phyloP scores from a whole-genome alignment of 2,888 invertebrate species.

The Zeuzera pyrina region DNA sequence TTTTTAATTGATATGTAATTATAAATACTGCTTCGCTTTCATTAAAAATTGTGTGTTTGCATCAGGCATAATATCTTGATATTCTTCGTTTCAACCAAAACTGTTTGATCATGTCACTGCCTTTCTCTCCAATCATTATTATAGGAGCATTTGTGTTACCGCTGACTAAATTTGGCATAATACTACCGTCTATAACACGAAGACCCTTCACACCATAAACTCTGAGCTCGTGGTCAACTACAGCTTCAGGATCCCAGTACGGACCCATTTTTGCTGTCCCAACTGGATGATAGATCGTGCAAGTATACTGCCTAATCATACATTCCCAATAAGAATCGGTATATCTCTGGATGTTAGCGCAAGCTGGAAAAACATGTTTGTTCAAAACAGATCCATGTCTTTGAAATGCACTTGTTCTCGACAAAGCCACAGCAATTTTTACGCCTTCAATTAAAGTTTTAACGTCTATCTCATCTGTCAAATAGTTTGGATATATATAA shows the following conservation, averaged over 20 bases:
- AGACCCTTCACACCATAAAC: conserved; percentile 87
- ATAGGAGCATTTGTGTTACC: conserved; percentile 90
- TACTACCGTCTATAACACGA: conserved; percentile 87
- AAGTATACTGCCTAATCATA: conserved; percentile 86
- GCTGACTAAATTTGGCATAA: conserved; percentile 89
- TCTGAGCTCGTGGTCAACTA: conserved; percentile 84
- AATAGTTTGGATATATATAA: conserved; percentile 92
- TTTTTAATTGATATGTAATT: conserved; percentile 18
- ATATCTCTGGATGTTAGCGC: conserved; percentile 76
- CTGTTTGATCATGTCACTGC: conserved; percentile 89
- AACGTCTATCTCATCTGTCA: conserved; percentile 85
- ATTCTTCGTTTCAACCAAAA: conserved; percentile 79
- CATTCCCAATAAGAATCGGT: conserved; percentile 90
- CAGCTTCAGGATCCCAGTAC: conserved; percentile 86
- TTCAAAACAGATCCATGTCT: conserved; percentile 81
- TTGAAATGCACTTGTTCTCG: conserved; percentile 83
- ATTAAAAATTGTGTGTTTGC: conserved; percentile 29
- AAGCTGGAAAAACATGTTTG: conserved; percentile 83
- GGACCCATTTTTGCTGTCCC: conserved; percentile 94
- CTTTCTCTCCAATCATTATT: conserved; percentile 94
- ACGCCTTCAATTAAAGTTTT: conserved; percentile 88
- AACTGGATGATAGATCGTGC: conserved; percentile 89
- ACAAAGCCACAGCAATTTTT: conserved; percentile 86
- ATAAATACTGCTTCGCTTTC: conserved; percentile 25
- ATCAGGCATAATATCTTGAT: conserved; percentile 52